Evolutionary conservation across 1,140 invertebrate species (phyloP).

Genomic region (Carposina sasakii): DNA sequence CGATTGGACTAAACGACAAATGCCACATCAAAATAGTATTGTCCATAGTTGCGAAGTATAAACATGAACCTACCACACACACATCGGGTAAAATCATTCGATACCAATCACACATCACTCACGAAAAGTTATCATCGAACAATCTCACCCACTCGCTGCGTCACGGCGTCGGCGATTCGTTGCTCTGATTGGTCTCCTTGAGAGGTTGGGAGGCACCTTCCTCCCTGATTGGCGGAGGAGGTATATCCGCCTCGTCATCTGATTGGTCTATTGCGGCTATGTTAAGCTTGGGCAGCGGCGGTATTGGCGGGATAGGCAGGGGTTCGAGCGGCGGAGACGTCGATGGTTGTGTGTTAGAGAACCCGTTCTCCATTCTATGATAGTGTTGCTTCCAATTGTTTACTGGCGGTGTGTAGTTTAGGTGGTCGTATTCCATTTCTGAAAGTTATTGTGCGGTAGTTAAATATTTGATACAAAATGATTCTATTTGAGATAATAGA

Average conservation of each 20-base stretch:
- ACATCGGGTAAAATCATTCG: too few species aligned
- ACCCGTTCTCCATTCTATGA: constrained; percentile 82
- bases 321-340: constrained; percentile 9
- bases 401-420: constrained; percentile 87
- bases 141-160: constrained; percentile 9
- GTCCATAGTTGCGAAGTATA: too few species aligned
- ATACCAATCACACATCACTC: too few species aligned
- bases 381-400: constrained; percentile 89
- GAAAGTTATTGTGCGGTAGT: too few species aligned
- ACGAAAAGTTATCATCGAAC: constrained; percentile 11
- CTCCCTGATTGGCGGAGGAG: constrained; percentile 10
- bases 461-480: too few species aligned
- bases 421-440: constrained; percentile 89
- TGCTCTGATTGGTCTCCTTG: too few species aligned
- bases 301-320: constrained; percentile 35
- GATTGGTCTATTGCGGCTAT: constrained; percentile 18
- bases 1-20: too few species aligned
- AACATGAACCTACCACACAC: too few species aligned
- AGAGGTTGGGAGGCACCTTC: neutral
- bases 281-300: constrained; percentile 44
- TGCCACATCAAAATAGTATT: too few species aligned
- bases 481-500: too few species aligned
- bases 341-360: constrained; percentile 22
- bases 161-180: constrained; percentile 8
- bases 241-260: constrained; percentile 4